Conservation (phyloP, 2,888 invertebrate species). For the Drosophila austrosaltans region DNA sequence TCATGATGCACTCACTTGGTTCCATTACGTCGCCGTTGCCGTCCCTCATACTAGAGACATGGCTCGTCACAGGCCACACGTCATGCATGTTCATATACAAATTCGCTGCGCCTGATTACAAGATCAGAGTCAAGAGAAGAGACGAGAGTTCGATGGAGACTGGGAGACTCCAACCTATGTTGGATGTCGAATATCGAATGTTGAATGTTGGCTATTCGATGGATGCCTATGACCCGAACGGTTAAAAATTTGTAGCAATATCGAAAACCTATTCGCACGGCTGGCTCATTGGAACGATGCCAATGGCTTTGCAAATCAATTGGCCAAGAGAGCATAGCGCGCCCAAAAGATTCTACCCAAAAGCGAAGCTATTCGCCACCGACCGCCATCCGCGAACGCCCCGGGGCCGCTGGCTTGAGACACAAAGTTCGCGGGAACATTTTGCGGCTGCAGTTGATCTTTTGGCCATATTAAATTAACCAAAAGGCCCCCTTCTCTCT, state of each 20-base stretch:
- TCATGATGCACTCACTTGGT: constrained; percentile 22
- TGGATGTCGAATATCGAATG: neutral
- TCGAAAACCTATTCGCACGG: constrained; percentile 74
- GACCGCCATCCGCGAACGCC: neutral
- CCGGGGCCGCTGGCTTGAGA: constrained; percentile 17
- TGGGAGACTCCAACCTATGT: constrained; percentile 13
- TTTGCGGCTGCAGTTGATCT: constrained; percentile 69
- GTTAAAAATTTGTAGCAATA: constrained; percentile 79
- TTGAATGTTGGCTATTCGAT: neutral
- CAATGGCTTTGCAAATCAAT: constrained; percentile 76
- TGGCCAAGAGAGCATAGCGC: constrained; percentile 66
- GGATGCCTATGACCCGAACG: constrained; percentile 72
- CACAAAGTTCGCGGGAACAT: constrained; percentile 77
- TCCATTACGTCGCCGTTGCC: neutral
- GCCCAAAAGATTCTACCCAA: constrained; percentile 35
- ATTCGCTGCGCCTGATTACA: constrained; percentile 79
- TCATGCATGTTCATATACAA: constrained; percentile 80
- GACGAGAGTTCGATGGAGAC: neutral
- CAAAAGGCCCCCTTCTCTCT: constrained; percentile 51
- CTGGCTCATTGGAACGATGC: constrained; percentile 75
- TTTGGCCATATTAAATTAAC: constrained; percentile 80
- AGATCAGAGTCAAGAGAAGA: constrained; percentile 48
- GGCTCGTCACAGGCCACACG: constrained; percentile 75
- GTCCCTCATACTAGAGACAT: constrained; percentile 38
- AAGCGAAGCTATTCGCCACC: constrained; percentile 19